phyloP scores from a whole-genome alignment of 2,113 vertebrate genomes.

The Eira barbara region DNA sequence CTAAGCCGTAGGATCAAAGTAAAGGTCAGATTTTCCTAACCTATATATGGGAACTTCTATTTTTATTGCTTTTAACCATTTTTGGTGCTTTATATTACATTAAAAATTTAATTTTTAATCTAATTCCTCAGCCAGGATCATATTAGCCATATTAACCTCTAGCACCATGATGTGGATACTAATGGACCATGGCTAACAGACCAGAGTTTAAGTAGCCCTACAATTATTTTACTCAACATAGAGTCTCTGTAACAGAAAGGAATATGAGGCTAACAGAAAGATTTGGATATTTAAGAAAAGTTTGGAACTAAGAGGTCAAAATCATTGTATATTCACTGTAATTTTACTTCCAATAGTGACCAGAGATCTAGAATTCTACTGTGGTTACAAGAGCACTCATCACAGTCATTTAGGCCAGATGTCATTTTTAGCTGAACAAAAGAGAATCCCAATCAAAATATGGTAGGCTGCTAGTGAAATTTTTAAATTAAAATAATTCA shows the following conservation, averaged over 20 bases:
- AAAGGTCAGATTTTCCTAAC: slow-evolving; percentile 24
- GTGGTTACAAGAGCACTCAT: neutral
- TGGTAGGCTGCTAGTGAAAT: neutral
- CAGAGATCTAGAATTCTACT: neutral
- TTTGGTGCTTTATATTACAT: slow-evolving; percentile 3
- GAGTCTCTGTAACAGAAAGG: neutral
- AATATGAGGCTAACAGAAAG: neutral
- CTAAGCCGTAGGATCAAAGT: neutral
- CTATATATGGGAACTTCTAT: neutral
- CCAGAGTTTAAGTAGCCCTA: neutral
- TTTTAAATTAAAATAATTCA: neutral
- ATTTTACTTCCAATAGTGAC: neutral
- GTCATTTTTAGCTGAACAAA: neutral
- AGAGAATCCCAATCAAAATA: neutral
- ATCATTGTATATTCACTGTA: neutral
- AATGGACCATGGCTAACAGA: slow-evolving; percentile 1
- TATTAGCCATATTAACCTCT: slow-evolving; percentile 24
- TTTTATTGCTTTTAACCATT: neutral
- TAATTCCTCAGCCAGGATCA: neutral
- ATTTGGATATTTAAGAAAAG: neutral
- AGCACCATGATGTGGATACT: neutral
- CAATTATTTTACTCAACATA: neutral
- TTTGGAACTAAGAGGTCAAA: neutral
- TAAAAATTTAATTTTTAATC: slow-evolving; percentile 48
- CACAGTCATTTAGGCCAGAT: neutral